Evolutionary conservation across 2,797 vertebrate species (phyloP).

Genomic region (Serranus cabrilla): DNA sequence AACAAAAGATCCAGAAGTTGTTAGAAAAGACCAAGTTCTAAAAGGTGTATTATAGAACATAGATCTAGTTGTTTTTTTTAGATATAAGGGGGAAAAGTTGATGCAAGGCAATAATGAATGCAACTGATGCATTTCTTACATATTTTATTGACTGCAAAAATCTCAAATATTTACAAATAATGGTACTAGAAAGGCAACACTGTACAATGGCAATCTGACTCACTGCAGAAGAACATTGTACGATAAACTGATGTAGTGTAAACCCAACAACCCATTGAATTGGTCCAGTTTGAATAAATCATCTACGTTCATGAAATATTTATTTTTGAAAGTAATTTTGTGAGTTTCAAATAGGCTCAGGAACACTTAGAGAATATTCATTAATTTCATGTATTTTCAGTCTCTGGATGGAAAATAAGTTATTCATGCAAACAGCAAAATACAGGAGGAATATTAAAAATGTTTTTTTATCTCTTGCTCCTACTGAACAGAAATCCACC

Average conservation of each 20-base stretch:
- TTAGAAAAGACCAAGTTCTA: too few species aligned
- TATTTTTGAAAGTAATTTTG: neutral
- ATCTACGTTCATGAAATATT: neutral
- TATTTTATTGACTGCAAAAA: slow-evolving; percentile 50
- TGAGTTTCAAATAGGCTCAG: too few species aligned
- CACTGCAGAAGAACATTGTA: neutral
- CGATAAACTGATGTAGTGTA: neutral
- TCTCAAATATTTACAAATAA: slow-evolving; percentile 28
- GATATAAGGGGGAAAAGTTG: too few species aligned
- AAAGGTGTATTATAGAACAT: too few species aligned
- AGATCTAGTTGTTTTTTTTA: too few species aligned
- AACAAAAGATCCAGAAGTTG: too few species aligned
- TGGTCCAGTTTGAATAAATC: slow-evolving; percentile 6
- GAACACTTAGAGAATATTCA: too few species aligned
- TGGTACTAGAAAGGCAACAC: slow-evolving; percentile 25
- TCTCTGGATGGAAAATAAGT: too few species aligned
- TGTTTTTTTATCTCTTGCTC: neutral
- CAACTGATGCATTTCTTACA: neutral
- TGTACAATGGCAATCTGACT: slow-evolving; percentile 14
- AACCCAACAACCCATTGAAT: neutral
- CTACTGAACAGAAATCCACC: neutral
- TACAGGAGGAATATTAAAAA: too few species aligned
- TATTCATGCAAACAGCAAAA: too few species aligned
- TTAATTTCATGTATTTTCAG: too few species aligned
- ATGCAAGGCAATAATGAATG: slow-evolving; percentile 1